Evolutionary conservation across 1,140 invertebrate species (phyloP).

Genomic region (Periplaneta americana): DNA sequence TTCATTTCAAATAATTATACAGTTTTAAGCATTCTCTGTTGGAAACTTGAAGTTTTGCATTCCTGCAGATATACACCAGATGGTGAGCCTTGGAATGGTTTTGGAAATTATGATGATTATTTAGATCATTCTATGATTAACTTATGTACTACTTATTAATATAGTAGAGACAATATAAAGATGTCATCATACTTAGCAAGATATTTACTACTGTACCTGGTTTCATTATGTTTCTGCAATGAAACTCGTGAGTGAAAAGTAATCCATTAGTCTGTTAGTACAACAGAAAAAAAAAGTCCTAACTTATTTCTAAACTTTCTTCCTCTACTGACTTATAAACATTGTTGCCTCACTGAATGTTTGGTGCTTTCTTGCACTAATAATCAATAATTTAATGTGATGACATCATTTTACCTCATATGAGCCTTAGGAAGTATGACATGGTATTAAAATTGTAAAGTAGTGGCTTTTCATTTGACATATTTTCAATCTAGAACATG

Average conservation of each 20-base stretch:
- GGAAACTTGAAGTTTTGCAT: background rate
- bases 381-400: background rate
- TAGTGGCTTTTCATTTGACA: background rate
- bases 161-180: background rate
- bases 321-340: background rate
- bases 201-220: background rate
- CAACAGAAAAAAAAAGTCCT: background rate
- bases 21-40: no score
- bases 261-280: background rate
- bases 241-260: background rate
- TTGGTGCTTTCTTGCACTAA: background rate
- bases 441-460: background rate
- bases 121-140: background rate
- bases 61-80: background rate
- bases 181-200: background rate
- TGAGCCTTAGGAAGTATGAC: background rate
- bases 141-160: background rate
- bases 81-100: background rate
- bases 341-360: background rate
- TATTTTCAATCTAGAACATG: background rate
- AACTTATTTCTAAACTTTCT: background rate
- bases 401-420: background rate
- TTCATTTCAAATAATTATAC: no score
- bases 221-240: background rate
- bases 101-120: background rate